These are phyloP conservation scores for Dendrocincla tyrannina DNA, from an alignment of 2,797 vertebrate species.

Conservation along the genomic window DNA sequence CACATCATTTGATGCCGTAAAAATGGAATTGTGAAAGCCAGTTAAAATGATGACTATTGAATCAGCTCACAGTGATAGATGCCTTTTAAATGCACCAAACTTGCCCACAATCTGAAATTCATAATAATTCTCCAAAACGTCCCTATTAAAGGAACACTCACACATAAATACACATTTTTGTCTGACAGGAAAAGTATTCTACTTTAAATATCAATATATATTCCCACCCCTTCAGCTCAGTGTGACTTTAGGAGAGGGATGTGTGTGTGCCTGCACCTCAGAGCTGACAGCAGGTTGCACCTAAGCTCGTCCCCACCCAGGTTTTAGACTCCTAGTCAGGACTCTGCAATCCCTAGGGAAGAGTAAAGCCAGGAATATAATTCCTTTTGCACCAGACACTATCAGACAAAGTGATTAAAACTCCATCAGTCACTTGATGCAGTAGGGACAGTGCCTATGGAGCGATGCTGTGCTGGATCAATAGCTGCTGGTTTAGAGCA, in stretches of 20 bases:
- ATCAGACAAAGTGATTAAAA: slow-evolving; percentile 5
- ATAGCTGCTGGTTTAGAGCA: slow-evolving; percentile 9
- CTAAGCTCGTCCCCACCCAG: neutral
- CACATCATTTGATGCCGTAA: neutral
- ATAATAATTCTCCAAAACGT: neutral
- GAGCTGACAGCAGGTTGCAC: neutral
- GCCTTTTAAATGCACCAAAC: neutral
- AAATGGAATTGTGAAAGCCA: slow-evolving; percentile 21
- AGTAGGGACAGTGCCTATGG: neutral
- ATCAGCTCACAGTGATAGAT: neutral
- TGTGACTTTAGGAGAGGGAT: neutral
- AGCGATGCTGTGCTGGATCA: neutral
- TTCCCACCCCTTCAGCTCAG: neutral
- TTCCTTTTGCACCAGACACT: neutral
- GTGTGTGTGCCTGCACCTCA: neutral
- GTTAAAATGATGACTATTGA: neutral
- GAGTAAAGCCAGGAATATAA: neutral
- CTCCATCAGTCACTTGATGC: neutral
- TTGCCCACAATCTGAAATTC: neutral
- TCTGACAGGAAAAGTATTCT: neutral
- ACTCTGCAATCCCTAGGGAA: neutral
- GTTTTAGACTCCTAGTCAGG: neutral
- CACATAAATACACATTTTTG: neutral
- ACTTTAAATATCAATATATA: neutral
- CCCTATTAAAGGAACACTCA: neutral